These are phyloP conservation scores for Vimba vimba DNA, from an alignment of 2,113 vertebrate genomes.

Conservation along the genomic window DNA sequence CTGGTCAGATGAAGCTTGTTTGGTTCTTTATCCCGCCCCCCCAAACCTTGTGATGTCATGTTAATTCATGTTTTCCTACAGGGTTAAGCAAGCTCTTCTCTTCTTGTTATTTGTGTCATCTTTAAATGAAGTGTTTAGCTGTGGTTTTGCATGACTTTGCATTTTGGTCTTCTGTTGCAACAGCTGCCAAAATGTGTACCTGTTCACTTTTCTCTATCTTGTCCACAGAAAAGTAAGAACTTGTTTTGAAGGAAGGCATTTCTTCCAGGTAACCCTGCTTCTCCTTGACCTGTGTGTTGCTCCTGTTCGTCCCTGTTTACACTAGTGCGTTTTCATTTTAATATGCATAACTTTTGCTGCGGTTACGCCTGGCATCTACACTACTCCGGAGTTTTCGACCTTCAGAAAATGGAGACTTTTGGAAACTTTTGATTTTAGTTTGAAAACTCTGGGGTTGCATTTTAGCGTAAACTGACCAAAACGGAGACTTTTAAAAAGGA, in stretches of 20 bases:
- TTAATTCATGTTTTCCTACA: background rate
- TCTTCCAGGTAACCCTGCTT: constrained; percentile 70
- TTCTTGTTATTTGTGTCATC: background rate
- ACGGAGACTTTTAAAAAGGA: too few relatives aligned
- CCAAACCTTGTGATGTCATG: constrained; percentile 39
- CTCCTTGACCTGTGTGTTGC: background rate
- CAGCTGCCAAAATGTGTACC: constrained; percentile 42
- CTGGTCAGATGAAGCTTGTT: constrained; percentile 43
- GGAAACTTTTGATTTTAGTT: too few relatives aligned
- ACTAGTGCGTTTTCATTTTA: too few relatives aligned
- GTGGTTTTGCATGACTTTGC: constrained; percentile 33
- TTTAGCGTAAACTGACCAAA: too few relatives aligned
- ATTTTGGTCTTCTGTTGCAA: constrained; percentile 45
- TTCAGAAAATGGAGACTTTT: too few relatives aligned
- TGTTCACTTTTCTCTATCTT: constrained; percentile 51
- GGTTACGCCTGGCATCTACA: too few relatives aligned
- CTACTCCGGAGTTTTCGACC: too few relatives aligned
- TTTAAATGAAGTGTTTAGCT: background rate
- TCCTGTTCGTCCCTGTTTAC: background rate
- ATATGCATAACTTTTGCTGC: too few relatives aligned
- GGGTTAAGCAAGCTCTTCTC: constrained; percentile 41
- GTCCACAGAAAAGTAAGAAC: constrained; percentile 79
- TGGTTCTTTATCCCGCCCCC: constrained; percentile 28
- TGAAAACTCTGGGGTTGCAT: too few relatives aligned
- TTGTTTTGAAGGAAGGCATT: constrained; percentile 74